Percentiles rank a stretch among this genome's conserved stretches.
Evolutionary conservation across 2,113 vertebrate genomes (phyloP).

Genomic region (Coturnix japonica): DNA sequence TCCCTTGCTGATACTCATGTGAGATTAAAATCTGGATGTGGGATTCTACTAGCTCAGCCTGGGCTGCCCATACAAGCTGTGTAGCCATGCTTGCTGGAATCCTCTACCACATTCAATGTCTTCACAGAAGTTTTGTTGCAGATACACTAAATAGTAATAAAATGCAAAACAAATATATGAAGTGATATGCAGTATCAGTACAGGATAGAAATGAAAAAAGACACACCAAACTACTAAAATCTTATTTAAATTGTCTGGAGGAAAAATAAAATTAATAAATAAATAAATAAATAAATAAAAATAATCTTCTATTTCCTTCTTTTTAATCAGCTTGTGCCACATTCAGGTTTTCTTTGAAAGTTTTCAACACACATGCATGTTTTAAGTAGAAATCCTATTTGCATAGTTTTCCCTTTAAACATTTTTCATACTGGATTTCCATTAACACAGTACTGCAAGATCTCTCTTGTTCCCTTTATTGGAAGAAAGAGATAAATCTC

Average conservation of each 20-base stretch:
- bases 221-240: neutral
- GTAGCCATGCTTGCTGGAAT: neutral
- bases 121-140: neutral
- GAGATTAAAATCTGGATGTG: neutral
- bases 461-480: neutral
- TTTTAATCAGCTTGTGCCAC: neutral
- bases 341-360: neutral
- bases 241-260: neutral
- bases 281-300: no score
- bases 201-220: neutral
- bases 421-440: neutral
- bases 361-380: fast-evolving
- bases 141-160: neutral
- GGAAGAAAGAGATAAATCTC: conserved; percentile 11
- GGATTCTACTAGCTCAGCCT: neutral
- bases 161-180: neutral
- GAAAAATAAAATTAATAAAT: no score
- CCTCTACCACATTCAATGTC: neutral
- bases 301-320: neutral
- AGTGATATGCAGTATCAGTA: neutral
- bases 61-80: neutral
- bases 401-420: neutral
- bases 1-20: neutral
- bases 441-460: conserved; percentile 7
- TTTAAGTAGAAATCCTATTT: neutral